Evolutionary conservation across 2,888 invertebrate genomes (phyloP).

Genomic region (Sesamia inferens): DNA sequence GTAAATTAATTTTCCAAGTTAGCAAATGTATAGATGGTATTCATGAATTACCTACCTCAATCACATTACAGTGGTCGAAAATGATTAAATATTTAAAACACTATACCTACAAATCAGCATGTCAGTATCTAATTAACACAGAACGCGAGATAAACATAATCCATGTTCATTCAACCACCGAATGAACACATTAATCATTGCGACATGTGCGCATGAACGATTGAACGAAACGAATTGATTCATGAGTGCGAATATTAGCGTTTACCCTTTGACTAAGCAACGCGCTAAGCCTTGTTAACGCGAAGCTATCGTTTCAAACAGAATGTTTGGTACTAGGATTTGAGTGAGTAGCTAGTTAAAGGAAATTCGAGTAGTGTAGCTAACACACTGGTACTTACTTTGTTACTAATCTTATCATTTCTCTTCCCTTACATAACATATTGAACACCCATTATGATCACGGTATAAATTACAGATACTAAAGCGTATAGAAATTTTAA

Average conservation of each 20-base stretch:
- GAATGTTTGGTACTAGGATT: neutral
- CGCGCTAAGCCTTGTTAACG: slow-evolving; percentile 21
- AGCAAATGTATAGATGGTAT: no score
- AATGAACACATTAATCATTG: slow-evolving; percentile 44
- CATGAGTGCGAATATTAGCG: slow-evolving; percentile 40
- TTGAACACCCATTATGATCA: neutral
- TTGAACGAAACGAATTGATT: slow-evolving; percentile 49
- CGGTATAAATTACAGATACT: neutral
- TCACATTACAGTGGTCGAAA: neutral
- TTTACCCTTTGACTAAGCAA: slow-evolving; percentile 35
- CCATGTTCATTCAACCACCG: slow-evolving; percentile 25
- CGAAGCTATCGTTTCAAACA: slow-evolving; percentile 13
- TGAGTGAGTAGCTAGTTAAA: no score
- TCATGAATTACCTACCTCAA: no score
- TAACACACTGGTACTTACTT: neutral
- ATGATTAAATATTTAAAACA: neutral
- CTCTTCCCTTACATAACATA: neutral
- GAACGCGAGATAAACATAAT: slow-evolving; percentile 5
- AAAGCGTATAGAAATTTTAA: neutral
- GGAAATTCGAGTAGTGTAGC: neutral
- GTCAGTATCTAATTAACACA: neutral
- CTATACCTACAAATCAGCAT: neutral
- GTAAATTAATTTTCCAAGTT: no score
- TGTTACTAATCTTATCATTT: neutral
- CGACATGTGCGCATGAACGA: slow-evolving; percentile 47